Evolutionary conservation across 2,113 vertebrate genomes (phyloP), one percentile per base, ranked within the genome.

Genomic region (Synodontis membranacea): DNA sequence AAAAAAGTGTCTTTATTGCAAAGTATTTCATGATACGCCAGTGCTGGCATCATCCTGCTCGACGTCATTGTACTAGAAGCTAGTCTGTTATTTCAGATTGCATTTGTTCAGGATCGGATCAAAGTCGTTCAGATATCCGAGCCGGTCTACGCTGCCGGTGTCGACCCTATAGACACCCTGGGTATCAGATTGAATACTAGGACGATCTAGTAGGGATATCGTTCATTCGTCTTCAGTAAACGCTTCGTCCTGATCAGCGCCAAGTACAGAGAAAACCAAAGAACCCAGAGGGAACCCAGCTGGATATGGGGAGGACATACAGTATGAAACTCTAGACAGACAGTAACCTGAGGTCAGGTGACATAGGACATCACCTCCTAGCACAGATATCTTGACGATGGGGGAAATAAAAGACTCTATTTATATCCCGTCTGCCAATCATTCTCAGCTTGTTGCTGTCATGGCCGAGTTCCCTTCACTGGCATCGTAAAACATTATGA

Each of bases 341-440:
- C 23, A 44, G 4, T 15, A 10, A 70, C 19, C 70, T 74, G 10
- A 44, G 42, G 9, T 44, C 1, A 11, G 19, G 66, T 6, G 62
- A 74, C 25, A n/a, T 12, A 10, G 23, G 0, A 34, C 74, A 31
- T 2, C 14, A 48, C 12, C 44, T 48, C 68, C 37, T 0, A 31
- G 39, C n/a, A 44, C 44, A 76, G 1, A 78, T 19, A 19, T 34
- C 28, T 50, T 7, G 10, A 10, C 7, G 44, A 48, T 15, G 11
- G 44, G 17, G 14, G 8, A 70, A 11, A 37, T 4, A 11, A 12
- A 44, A 21, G 23, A 31, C 39, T 76, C 9, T 75, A 90, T 93
- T 91, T 91, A 92, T 15, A 52, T 88, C 74, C 9, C 89, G n/a
- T 82, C 90, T 92, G 92, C 92, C 93, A 72, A 88, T 93, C 91